Conservation (phyloP, 1,140 invertebrate species). For the Epicauta chinensis region DNA sequence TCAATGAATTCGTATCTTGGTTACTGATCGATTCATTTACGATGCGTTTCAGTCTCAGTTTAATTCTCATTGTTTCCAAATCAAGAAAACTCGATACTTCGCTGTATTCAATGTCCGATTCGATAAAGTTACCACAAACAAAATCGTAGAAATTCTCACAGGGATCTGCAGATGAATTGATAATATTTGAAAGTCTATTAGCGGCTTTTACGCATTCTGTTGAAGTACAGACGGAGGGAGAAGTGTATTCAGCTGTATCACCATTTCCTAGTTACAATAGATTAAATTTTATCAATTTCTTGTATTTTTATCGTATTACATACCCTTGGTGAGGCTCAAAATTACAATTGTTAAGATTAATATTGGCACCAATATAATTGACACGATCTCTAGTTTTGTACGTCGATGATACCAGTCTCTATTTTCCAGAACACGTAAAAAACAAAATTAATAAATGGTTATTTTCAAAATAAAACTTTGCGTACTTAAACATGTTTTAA, state of each 20-base stretch:
- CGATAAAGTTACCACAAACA: conserved; percentile 56
- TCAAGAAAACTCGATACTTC: conserved; percentile 5
- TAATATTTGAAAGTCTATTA: conserved; percentile 48
- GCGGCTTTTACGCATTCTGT: conserved; percentile 39
- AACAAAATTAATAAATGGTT: too few species aligned
- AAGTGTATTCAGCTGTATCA: too few species aligned
- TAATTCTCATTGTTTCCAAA: conserved; percentile 7
- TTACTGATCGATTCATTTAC: conserved; percentile 9
- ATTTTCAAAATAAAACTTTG: too few species aligned
- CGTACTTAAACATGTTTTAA: too few species aligned
- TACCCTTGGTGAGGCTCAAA: too few species aligned
- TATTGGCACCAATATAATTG: conserved; percentile 7
- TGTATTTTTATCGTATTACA: too few species aligned
- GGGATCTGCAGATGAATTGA: conserved; percentile 54
- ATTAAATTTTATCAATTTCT: too few species aligned
- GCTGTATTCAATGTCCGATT: conserved; percentile 10
- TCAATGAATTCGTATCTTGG: conserved; percentile 7
- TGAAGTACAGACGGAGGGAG: conserved; percentile 12
- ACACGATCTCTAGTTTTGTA: not conserved
- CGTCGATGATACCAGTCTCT: too few species aligned
- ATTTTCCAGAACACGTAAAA: too few species aligned
- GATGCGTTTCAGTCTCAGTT: conserved; percentile 15
- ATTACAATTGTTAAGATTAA: conserved; percentile 1
- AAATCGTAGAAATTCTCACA: conserved; percentile 80
- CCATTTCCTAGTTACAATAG: too few species aligned